These are phyloP conservation scores for Tachyglossus aculeatus DNA, from an alignment of 2,797 vertebrate species.

Conservation along the genomic window DNA sequence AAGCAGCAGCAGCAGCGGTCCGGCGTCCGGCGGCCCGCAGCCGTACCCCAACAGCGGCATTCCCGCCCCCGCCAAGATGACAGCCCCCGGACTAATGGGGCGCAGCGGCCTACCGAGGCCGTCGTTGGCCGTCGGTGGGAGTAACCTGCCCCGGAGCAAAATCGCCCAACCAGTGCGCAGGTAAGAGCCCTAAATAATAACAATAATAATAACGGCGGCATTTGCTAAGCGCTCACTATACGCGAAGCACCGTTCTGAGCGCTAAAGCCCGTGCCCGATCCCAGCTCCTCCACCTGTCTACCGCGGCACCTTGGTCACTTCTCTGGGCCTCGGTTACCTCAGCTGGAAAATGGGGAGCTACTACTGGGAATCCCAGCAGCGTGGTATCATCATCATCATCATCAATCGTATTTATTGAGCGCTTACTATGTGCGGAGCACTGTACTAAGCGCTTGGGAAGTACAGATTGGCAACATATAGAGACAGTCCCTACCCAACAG, in stretches of 20 bases:
- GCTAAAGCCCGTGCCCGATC: too few relatives aligned
- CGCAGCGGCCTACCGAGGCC: conserved; percentile 94
- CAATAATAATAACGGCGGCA: neutral
- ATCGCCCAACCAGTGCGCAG: conserved; percentile 83
- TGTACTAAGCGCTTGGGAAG: too few relatives aligned
- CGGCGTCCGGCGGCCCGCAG: conserved; percentile 81
- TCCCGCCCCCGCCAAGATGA: conserved; percentile 85
- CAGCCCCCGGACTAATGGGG: conserved; percentile 64
- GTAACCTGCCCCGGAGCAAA: conserved; percentile 86
- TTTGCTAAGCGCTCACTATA: neutral
- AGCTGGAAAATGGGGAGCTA: too few relatives aligned
- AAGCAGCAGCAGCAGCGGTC: conserved; percentile 75
- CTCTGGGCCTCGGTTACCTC: too few relatives aligned
- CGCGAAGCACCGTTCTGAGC: neutral
- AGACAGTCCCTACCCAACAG: too few relatives aligned
- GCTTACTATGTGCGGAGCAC: too few relatives aligned
- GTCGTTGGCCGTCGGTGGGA: conserved; percentile 84
- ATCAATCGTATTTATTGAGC: too few relatives aligned
- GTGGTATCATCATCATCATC: too few relatives aligned
- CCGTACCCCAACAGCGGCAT: conserved; percentile 82
- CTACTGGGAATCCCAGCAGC: too few relatives aligned
- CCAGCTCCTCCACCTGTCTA: neutral
- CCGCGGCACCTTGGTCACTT: neutral
- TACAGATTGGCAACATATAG: too few relatives aligned
- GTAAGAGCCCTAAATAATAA: conserved; percentile 61